Conservation (phyloP, 2,888 invertebrate genomes). For the Apamea crenata region DNA sequence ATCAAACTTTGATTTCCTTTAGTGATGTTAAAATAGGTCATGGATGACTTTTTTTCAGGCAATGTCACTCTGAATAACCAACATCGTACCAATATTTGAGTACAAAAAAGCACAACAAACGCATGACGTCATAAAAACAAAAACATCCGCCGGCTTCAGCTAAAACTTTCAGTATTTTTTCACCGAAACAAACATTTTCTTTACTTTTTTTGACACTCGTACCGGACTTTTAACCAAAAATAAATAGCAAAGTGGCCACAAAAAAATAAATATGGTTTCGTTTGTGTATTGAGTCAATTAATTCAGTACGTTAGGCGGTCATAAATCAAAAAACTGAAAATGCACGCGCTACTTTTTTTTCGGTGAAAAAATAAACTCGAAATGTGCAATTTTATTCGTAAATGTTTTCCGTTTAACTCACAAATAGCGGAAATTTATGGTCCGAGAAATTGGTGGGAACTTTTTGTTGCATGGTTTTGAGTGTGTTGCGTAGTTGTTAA, state of each 20-base stretch:
- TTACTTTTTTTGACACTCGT: slow-evolving; percentile 38
- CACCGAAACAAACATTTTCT: slow-evolving; percentile 52
- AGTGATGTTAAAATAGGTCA: not conserved
- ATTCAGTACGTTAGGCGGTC: slow-evolving; percentile 58
- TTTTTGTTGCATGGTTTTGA: slow-evolving; percentile 54
- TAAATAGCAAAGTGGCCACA: slow-evolving; percentile 52
- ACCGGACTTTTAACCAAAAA: slow-evolving; percentile 51
- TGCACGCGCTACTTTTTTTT: slow-evolving; percentile 49
- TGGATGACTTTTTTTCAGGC: not conserved
- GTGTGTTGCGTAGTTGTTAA: slow-evolving; percentile 44
- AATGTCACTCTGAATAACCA: slow-evolving; percentile 8
- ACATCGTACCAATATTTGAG: slow-evolving; percentile 38
- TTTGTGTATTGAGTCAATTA: slow-evolving; percentile 63
- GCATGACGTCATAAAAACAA: slow-evolving; percentile 30
- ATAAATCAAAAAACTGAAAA: slow-evolving; percentile 63
- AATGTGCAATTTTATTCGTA: slow-evolving; percentile 67
- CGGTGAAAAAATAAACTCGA: slow-evolving; percentile 48
- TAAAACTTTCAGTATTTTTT: slow-evolving; percentile 48
- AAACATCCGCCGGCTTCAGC: slow-evolving; percentile 16
- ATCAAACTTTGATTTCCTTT: not conserved
- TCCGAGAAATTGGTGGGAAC: slow-evolving; percentile 59
- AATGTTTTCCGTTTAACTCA: slow-evolving; percentile 77
- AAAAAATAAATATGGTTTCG: slow-evolving; percentile 60
- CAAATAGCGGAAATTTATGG: slow-evolving; percentile 72
- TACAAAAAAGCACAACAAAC: slow-evolving; percentile 18